Conservation (phyloP, 1,140 invertebrate genomes). For the Apolygus lucorum region DNA sequence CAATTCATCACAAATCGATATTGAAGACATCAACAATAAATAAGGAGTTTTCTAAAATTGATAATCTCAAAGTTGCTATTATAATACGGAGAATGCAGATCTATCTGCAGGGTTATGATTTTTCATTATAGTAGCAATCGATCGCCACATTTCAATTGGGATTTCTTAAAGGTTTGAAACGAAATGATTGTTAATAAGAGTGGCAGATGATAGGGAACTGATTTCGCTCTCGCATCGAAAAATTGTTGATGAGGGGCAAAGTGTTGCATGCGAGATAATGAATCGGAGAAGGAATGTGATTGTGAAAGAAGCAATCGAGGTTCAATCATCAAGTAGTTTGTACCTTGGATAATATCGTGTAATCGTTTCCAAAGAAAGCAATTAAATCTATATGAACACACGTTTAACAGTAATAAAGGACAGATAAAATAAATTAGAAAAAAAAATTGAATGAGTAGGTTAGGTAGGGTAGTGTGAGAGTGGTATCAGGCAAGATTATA, state of each 20-base stretch:
- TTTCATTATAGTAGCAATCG: no score
- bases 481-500: slow-evolving; percentile 1
- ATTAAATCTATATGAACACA: slow-evolving; percentile 5
- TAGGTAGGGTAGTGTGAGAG: background rate
- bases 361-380: slow-evolving; percentile 11
- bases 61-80: no score
- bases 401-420: slow-evolving; percentile 13
- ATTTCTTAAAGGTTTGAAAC: no score
- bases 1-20: no score
- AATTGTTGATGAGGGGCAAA: background rate
- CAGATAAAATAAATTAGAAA: slow-evolving; percentile 12
- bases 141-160: no score
- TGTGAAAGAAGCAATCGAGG: background rate
- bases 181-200: no score
- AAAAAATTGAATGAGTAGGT: background rate
- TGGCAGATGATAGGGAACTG: no score
- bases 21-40: no score
- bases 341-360: background rate
- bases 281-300: background rate
- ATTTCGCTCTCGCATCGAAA: no score
- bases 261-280: background rate
- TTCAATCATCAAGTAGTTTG: slow-evolving; percentile 3
- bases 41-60: no score
- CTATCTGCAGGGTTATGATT: no score
- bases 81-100: no score